phyloP scores from a whole-genome alignment of 2,113 vertebrate species.

The Lontra canadensis region DNA sequence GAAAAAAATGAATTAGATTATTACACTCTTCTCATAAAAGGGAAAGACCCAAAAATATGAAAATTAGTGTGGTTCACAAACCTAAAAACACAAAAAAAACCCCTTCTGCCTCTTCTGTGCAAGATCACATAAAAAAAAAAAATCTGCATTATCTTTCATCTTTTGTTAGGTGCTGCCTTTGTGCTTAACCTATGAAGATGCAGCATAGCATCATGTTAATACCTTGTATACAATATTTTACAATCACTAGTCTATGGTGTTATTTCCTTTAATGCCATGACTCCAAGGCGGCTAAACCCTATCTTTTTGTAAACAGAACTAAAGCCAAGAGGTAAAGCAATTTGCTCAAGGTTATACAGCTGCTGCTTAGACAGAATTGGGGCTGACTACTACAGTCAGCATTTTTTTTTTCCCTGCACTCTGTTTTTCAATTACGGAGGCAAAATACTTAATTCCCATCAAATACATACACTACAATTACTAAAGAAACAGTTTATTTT shows the following conservation, averaged over 20 bases:
- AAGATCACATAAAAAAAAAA: slow-evolving; percentile 9
- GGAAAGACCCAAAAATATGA: slow-evolving; percentile 20
- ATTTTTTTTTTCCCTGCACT: not conserved
- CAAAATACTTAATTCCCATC: not conserved
- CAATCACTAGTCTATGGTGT: not conserved
- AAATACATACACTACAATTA: slow-evolving; percentile 9
- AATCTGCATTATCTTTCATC: not conserved
- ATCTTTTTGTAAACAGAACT: not conserved
- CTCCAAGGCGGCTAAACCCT: not conserved
- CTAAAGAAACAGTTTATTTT: not conserved
- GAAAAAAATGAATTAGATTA: not conserved
- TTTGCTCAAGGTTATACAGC: not conserved
- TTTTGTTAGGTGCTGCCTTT: not conserved
- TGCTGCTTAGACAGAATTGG: not conserved
- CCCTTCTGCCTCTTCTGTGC: not conserved
- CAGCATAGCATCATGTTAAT: not conserved
- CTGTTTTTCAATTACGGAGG: not conserved
- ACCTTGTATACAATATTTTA: not conserved
- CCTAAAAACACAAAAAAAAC: slow-evolving; percentile 28
- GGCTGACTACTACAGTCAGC: not conserved
- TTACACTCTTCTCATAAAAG: not conserved
- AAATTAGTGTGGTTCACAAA: not conserved
- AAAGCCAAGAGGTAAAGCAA: not conserved
- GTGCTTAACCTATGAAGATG: slow-evolving; percentile 7
- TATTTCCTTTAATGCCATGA: slow-evolving; percentile 28